phyloP scores from a whole-genome alignment of 2,888 invertebrate species.

The Ennomos quercinarius region DNA sequence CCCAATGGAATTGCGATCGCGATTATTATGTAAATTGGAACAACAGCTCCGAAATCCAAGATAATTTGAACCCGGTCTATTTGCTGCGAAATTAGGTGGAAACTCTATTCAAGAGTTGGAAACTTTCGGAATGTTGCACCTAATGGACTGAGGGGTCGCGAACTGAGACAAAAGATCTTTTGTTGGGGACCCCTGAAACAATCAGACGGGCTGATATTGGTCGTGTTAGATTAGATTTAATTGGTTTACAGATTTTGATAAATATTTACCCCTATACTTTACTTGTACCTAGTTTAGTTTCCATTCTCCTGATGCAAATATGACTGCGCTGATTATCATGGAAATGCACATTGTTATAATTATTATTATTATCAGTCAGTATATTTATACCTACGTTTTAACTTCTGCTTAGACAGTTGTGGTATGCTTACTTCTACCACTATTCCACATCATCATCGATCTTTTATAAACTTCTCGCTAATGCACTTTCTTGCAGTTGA shows the following conservation, averaged over 20 bases:
- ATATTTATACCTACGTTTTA: no score
- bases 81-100: conserved; percentile 69
- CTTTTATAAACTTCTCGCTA: no score
- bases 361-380: no score
- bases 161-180: conserved; percentile 64
- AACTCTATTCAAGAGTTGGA: conserved; percentile 68
- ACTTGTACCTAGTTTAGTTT: no score
- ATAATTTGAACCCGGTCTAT: conserved; percentile 55
- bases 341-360: no score
- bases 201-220: conserved; percentile 54
- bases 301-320: no score
- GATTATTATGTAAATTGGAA: conserved; percentile 36
- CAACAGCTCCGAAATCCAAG: conserved; percentile 28
- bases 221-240: conserved; percentile 50
- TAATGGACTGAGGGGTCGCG: conserved; percentile 60
- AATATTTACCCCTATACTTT: no score
- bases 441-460: no score
- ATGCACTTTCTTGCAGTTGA: no score
- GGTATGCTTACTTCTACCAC: no score
- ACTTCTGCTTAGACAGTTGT: no score
- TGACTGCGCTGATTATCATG: no score
- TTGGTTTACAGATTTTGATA: conserved; percentile 16
- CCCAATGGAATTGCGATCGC: conserved; percentile 13
- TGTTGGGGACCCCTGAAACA: conserved; percentile 46
- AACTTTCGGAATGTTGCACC: conserved; percentile 66